A percentile compares a stretch with the other conserved stretches of the same genome.
Evolutionary conservation across 2,888 invertebrate genomes (phyloP).

Genomic region (Galeopsomyia nigrocyanea): DNA sequence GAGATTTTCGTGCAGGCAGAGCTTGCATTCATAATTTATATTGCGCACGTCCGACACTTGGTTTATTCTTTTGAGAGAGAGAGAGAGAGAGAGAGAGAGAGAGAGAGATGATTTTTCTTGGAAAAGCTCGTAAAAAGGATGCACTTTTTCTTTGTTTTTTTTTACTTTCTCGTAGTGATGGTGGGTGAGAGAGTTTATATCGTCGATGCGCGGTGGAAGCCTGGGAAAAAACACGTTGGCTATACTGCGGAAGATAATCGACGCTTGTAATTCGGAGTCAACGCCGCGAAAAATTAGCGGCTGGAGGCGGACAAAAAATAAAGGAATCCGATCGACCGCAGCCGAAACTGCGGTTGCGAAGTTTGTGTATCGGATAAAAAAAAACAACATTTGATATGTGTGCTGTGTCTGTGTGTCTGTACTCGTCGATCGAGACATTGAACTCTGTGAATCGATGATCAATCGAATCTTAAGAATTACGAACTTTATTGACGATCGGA

Average conservation of each 20-base stretch:
- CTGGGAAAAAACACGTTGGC: conserved; percentile 15
- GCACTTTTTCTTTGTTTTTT: conserved; percentile 14
- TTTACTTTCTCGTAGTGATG: background rate
- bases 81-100: background rate
- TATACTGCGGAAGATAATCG: conserved; percentile 30
- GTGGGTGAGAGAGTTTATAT: background rate
- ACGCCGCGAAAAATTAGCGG: conserved; percentile 39
- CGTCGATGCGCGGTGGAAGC: background rate
- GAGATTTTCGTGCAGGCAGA: conserved; percentile 30
- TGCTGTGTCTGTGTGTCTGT: no score
- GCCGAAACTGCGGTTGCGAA: conserved; percentile 11
- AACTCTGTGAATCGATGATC: no score
- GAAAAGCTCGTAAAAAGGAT: conserved; percentile 16
- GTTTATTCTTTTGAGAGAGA: background rate
- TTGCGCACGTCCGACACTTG: conserved; percentile 8
- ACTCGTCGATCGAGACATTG: no score
- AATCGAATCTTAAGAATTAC: no score
- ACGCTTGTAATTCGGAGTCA: conserved; percentile 35
- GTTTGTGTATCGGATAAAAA: no score
- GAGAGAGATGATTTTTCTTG: conserved; percentile 25
- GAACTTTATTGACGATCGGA: no score
- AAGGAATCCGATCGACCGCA: conserved; percentile 24
- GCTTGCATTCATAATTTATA: background rate
- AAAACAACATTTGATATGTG: no score
- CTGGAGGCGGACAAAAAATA: conserved; percentile 5